Percentiles rank a stretch among this genome's conserved stretches.
Evolutionary conservation across 2,113 vertebrate species (phyloP).

Genomic region (Lampris incognitus): DNA sequence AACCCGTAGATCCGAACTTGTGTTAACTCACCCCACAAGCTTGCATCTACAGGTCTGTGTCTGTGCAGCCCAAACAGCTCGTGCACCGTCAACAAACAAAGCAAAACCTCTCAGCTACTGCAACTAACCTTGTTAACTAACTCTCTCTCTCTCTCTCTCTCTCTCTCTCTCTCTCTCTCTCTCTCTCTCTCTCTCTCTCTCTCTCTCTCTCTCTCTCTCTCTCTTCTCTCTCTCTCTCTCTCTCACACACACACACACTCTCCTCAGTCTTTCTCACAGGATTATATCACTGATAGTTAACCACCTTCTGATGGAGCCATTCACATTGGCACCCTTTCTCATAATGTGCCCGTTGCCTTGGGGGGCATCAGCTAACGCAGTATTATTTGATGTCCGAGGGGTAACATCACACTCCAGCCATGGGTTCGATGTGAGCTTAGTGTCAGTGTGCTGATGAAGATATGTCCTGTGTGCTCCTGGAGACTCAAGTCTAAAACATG

Average conservation of each 20-base stretch:
- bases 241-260: background rate
- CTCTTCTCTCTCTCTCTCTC: background rate
- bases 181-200: constrained; percentile 1
- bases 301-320: constrained; percentile 17
- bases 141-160: background rate
- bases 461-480: constrained; percentile 35
- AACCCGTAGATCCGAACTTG: constrained; percentile 99
- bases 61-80: constrained; percentile 72
- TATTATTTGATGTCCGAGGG: background rate
- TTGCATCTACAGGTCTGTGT: constrained; percentile 91
- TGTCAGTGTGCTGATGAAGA: too few relatives aligned
- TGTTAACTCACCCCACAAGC: constrained; percentile 91
- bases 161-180: constrained; percentile 2
- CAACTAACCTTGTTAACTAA: background rate
- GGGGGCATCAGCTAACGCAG: too few relatives aligned
- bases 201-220: background rate
- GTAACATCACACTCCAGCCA: background rate
- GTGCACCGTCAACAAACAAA: constrained; percentile 25
- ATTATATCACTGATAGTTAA: too few relatives aligned
- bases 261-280: too few relatives aligned
- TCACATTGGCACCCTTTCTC: too few relatives aligned
- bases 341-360: too few relatives aligned
- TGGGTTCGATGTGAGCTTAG: too few relatives aligned
- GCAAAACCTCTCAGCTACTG: constrained; percentile 23
- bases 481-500: constrained; percentile 36